Base-by-base conservation (phyloP, 2,888 invertebrate genomes). In the Anoncus sp. region DNA sequence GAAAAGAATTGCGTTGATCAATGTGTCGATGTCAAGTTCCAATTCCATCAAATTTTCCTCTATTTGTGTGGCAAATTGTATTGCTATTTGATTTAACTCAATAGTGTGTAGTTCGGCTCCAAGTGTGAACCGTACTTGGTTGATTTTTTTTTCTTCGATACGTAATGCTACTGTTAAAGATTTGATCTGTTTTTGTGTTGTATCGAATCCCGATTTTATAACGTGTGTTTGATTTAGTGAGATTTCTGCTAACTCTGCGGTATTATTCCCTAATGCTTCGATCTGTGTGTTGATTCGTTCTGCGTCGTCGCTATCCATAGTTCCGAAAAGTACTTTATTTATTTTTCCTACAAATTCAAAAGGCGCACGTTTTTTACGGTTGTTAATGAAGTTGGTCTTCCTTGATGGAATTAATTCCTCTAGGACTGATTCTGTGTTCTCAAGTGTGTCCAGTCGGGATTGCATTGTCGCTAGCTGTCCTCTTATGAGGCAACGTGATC, bases 161-260 rank as follows among this genome's bases (percentile, higher is more conserved):
- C n/a, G n/a, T n/a, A n/a, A n/a, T n/a, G n/a, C n/a, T n/a, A n/a
- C n/a, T n/a, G n/a, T n/a, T 31, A 31, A 31, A 31, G 53, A 55
- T 35, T 16, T 35, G 16, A 72, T 53, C n/a, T 63, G 53, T 18
- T 57, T 65, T 22, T 51, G 57, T n/a, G 22, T 60, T 16, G 20
- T 60, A 9, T 66, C 57, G 7, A 77, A 70, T 24, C 65, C 60
- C 57, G 74, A 51, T 51, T 60, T 70, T 24, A 70, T 59, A 14
- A 74, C 70, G 10, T 70, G 74, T 16, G 70, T 77, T 60, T 77
- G 77, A 24, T 73, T 55, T 49, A 63, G 9, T n/a, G 73, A 14
- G 2, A 67, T 57, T 47, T 43, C 51, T 14, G 74, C 16, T 22
- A 76, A 12, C 38, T 75, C 49, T 4, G 27, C 10, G 18, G 49